Evolutionary conservation across 2,888 invertebrate species (phyloP).

Genomic region (Bombyx huttoni): DNA sequence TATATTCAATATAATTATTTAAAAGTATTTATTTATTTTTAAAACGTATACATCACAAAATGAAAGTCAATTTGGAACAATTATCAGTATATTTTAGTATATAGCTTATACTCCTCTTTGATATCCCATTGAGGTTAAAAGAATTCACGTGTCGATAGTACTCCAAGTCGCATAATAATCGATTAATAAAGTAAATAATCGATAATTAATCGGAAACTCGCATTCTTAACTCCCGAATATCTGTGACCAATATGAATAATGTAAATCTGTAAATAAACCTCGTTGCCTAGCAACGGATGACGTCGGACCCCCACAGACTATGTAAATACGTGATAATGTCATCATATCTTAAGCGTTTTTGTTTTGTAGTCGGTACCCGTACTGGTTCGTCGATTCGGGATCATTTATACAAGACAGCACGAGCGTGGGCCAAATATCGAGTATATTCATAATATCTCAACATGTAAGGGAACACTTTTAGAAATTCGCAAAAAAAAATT

Average conservation of each 20-base stretch:
- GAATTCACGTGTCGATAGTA: no score
- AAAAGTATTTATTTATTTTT: neutral
- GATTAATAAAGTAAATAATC: neutral
- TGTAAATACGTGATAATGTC: conserved; percentile 49
- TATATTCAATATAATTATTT: no score
- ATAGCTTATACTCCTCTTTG: no score
- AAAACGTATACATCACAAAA: neutral
- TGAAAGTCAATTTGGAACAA: neutral
- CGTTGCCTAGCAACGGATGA: conserved; percentile 40
- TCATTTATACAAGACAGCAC: conserved; percentile 12
- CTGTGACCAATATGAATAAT: conserved; percentile 53
- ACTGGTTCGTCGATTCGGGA: neutral
- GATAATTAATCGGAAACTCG: neutral
- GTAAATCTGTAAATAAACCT: conserved; percentile 35
- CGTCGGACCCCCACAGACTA: conserved; percentile 4
- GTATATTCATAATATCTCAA: conserved; percentile 51
- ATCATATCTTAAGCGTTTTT: conserved; percentile 64
- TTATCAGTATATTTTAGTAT: neutral
- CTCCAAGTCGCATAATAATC: no score
- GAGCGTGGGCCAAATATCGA: conserved; percentile 57
- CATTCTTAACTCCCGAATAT: conserved; percentile 39
- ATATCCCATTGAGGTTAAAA: no score
- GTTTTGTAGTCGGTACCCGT: conserved; percentile 24
- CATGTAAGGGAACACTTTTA: conserved; percentile 60
- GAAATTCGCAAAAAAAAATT: conserved; percentile 36